phyloP scores from a whole-genome alignment of 2,888 invertebrate species.

The Microctonus hyperodae region DNA sequence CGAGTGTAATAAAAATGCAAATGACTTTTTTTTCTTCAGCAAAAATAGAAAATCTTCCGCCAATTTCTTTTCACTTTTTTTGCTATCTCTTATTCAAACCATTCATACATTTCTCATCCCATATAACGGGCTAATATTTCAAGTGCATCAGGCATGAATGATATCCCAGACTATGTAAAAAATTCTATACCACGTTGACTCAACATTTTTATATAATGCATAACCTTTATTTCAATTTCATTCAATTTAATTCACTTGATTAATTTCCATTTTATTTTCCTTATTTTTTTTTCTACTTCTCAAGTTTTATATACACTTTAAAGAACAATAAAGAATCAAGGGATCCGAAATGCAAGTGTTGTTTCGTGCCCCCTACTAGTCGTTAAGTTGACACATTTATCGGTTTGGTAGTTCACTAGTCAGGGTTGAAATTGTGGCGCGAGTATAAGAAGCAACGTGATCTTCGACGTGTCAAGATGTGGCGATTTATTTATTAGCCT shows the following conservation, averaged over 20 bases:
- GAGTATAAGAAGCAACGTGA: constrained; percentile 37
- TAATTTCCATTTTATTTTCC: neutral
- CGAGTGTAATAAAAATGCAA: constrained; percentile 25
- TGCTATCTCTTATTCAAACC: constrained; percentile 11
- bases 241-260: neutral
- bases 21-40: constrained; percentile 5
- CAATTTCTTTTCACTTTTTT: neutral
- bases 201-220: neutral
- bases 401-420: constrained; percentile 33
- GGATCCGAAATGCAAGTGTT: neutral
- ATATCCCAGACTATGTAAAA: neutral
- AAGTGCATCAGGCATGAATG: neutral
- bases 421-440: constrained; percentile 31
- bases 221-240: neutral
- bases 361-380: constrained; percentile 2
- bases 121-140: constrained; percentile 1
- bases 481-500: constrained; percentile 54
- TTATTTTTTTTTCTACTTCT: neutral
- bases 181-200: neutral
- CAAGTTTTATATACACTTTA: neutral
- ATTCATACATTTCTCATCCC: constrained; percentile 3
- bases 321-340: neutral
- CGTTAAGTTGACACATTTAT: constrained; percentile 45
- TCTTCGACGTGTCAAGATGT: constrained; percentile 36
- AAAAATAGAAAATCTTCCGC: constrained; percentile 14